Evolutionary conservation across 1,140 invertebrate genomes (phyloP).

Genomic region (Lepeophtheirus salmonis): DNA sequence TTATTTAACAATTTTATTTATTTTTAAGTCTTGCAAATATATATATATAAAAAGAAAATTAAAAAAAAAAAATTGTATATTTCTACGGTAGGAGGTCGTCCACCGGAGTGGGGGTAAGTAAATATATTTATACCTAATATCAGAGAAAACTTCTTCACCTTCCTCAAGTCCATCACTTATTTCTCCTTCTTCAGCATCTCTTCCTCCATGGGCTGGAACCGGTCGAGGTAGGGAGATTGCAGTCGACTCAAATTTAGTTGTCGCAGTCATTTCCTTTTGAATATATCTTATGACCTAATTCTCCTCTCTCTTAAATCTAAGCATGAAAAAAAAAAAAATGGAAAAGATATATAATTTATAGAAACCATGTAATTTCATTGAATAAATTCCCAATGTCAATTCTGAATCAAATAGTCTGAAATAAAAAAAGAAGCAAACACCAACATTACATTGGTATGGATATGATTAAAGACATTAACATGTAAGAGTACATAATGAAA

Average conservation of each 20-base stretch:
- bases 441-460: no score
- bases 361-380: no score
- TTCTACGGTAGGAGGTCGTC: no score
- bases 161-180: not conserved
- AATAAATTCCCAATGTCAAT: no score
- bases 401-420: no score
- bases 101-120: not conserved
- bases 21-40: not conserved
- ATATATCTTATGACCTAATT: no score
- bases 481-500: no score
- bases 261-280: not conserved
- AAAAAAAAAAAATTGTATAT: not conserved
- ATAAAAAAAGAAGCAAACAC: no score
- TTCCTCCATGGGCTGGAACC: not conserved
- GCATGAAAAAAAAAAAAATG: no score
- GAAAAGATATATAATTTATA: no score
- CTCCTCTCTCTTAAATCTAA: no score
- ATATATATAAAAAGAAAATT: not conserved
- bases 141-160: not conserved
- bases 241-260: not conserved
- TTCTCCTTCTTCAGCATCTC: not conserved
- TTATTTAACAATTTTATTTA: not conserved
- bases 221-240: not conserved
- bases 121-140: not conserved
- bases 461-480: no score